Base-by-base conservation (phyloP, 1,140 invertebrate genomes). In the Aricia agestis region DNA sequence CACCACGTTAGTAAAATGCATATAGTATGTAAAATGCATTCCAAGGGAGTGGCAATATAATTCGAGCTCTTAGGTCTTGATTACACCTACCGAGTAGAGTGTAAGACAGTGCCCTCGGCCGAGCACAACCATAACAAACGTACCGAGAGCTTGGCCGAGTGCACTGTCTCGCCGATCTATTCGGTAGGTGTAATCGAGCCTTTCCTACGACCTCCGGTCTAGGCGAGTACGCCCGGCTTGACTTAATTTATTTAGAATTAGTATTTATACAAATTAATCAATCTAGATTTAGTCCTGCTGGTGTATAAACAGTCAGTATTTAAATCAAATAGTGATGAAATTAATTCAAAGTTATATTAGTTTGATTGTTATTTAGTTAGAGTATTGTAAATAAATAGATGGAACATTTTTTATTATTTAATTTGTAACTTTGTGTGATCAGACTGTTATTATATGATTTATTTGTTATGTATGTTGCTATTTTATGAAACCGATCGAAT, bases 281-380 rank as follows among this genome's bases (percentile, higher is more conserved):
- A 74, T 79, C 57, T 76, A 76, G 72, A 58, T 59, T 69, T 76
- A 77, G 77, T 80, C 78, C 79, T 74, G 77, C 81, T 80, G 78
- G 68, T 67, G 71, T 77, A 66, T 58, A 31, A 67, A 82, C 84
- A 89, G 85, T 87, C 88, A 89, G 89, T 89, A 87, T 89, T 88
- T 83, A 88, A 81, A 83, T 76, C 78, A 80, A 82, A 79, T 79
- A 80, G 75, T 79, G 80, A 79, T 82, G 80, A 74, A 72, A 79
- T 78, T 78, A 82, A 70, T 63, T 78, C 79, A 81, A 85, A 85
- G 79, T 89, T 85, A 84, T 83, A 78, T 87, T 89, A 89, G 80
- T 82, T 86, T 84, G 82, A 87, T 91, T 91, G 89, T 91, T 91
- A 90, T 91, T 91, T 91, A 91, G 89, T 91, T 90, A 90, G 85